Evolutionary conservation across 2,797 vertebrate genomes (phyloP).

Genomic region (Siniperca obscura): DNA sequence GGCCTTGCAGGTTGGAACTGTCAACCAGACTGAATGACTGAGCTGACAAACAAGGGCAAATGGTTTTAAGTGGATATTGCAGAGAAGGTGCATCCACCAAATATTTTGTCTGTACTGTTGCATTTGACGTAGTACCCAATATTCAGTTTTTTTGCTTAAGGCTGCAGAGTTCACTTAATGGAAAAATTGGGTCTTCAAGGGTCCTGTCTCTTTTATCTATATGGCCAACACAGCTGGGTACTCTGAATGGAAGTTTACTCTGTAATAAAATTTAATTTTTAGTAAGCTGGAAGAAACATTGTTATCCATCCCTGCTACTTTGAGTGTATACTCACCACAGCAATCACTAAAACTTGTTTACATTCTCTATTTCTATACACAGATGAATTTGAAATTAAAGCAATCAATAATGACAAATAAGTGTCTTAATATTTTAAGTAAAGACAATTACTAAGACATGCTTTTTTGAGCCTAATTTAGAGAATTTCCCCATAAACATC

Average conservation of each 20-base stretch:
- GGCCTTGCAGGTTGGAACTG: conserved; percentile 37
- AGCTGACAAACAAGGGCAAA: conserved; percentile 24
- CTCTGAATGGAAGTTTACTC: neutral
- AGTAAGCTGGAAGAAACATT: conserved; percentile 22
- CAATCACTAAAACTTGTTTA: conserved; percentile 21
- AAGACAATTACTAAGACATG: conserved; percentile 5
- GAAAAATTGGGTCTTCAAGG: conserved; percentile 26
- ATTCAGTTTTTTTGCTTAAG: conserved; percentile 3
- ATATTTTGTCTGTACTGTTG: conserved; percentile 17
- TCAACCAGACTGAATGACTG: conserved; percentile 34
- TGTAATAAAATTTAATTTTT: conserved; percentile 21
- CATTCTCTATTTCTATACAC: neutral
- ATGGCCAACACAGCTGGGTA: neutral
- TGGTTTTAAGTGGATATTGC: conserved; percentile 32
- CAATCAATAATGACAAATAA: conserved; percentile 16
- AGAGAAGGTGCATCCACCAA: conserved; percentile 1
- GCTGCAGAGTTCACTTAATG: conserved; percentile 34
- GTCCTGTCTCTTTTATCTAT: conserved; percentile 19
- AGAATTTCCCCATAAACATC: neutral
- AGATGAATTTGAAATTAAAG: conserved; percentile 15
- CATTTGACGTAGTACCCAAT: conserved; percentile 26
- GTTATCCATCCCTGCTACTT: conserved; percentile 1
- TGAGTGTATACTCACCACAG: conserved; percentile 2
- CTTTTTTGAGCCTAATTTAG: neutral
- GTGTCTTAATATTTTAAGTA: conserved; percentile 5